A percentile compares a stretch with the other conserved stretches of the same genome.
These are phyloP conservation scores for Sparidentex hasta DNA, from an alignment of 2,797 vertebrate species.

Conservation along the genomic window DNA sequence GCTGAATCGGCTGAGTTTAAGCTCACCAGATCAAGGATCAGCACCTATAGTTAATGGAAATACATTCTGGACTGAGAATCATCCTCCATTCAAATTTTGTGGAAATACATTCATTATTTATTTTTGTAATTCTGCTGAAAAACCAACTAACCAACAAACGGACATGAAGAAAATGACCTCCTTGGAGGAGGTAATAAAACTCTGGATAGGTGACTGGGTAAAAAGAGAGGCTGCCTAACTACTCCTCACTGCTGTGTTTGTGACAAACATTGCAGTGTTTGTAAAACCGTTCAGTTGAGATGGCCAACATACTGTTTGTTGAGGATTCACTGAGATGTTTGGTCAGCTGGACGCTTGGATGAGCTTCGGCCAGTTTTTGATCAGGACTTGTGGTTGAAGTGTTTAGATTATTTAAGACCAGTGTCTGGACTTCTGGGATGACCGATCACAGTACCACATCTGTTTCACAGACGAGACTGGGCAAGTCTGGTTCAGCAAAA, in stretches of 20 bases:
- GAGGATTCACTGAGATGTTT: constrained; percentile 23
- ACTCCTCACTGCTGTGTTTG: constrained; percentile 16
- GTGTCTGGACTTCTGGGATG: not conserved
- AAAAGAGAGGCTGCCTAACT: not conserved
- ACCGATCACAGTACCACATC: constrained; percentile 11
- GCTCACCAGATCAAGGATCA: no score
- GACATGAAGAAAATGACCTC: no score
- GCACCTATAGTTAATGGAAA: no score
- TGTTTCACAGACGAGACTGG: not conserved
- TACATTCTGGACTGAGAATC: no score
- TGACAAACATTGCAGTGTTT: constrained; percentile 25
- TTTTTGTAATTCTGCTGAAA: no score
- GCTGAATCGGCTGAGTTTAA: no score
- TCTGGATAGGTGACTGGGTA: not conserved
- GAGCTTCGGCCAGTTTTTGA: constrained; percentile 3
- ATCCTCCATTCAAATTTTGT: no score
- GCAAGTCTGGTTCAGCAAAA: not conserved
- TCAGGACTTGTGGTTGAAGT: constrained; percentile 3
- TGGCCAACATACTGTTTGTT: constrained; percentile 15
- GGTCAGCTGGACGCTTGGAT: not conserved
- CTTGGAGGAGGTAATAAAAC: not conserved
- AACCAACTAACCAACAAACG: no score
- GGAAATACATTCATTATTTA: no score
- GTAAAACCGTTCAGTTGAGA: not conserved
- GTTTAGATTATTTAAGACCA: not conserved